Evolutionary conservation across 2,888 invertebrate species (phyloP).

Genomic region (Maniola hyperantus): DNA sequence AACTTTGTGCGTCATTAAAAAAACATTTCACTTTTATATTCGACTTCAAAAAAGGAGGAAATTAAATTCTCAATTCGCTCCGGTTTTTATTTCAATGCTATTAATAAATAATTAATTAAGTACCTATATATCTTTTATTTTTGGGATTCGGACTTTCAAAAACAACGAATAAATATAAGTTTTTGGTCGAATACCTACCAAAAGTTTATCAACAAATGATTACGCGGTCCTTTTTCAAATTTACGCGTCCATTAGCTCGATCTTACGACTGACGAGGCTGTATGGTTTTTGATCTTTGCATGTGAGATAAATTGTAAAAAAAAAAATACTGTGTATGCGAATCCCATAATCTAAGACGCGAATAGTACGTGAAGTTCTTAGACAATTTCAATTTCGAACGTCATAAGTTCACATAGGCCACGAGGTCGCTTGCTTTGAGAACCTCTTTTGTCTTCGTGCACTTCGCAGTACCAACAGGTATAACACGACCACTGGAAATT

Average conservation of each 20-base stretch:
- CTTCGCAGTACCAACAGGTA: constrained; percentile 54
- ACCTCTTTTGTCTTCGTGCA: constrained; percentile 69
- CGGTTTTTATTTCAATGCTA: too few species aligned
- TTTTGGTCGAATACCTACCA: constrained; percentile 32
- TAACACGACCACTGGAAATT: constrained; percentile 51
- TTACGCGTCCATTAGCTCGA: constrained; percentile 41
- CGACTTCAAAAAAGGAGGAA: too few species aligned
- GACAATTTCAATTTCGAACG: constrained; percentile 64
- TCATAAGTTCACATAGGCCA: constrained; percentile 60
- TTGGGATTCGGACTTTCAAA: constrained; percentile 12
- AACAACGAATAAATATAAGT: constrained; percentile 33
- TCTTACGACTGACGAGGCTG: background rate
- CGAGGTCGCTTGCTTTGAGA: constrained; percentile 68
- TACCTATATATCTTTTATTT: constrained; percentile 4
- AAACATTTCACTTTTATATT: too few species aligned
- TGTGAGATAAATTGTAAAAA: constrained; percentile 48
- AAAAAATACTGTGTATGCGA: constrained; percentile 39
- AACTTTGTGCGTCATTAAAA: too few species aligned
- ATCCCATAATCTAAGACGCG: too few species aligned
- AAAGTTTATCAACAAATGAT: constrained; percentile 44
- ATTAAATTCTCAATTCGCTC: too few species aligned
- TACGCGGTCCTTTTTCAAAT: constrained; percentile 53
- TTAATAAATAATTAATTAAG: too few species aligned
- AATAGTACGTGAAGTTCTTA: constrained; percentile 54
- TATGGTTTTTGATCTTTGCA: background rate